Percentiles rank a stretch among this genome's conserved stretches.
phyloP scores from a whole-genome alignment of 2,113 vertebrate genomes.

The Maccullochella peelii region DNA sequence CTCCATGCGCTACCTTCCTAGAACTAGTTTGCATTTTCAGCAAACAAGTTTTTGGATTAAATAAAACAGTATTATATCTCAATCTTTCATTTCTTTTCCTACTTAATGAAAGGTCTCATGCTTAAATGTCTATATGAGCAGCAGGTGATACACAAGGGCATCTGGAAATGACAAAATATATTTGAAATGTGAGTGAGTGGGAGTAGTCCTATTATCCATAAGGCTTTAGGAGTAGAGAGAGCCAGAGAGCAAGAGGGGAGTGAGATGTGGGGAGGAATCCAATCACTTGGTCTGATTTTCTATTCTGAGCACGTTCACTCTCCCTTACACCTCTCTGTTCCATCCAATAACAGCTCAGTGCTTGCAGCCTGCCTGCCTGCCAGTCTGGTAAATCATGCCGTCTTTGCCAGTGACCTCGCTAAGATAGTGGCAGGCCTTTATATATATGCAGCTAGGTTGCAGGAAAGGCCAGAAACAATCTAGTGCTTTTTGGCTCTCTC shows the following conservation, averaged over 20 bases:
- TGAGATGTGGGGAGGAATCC: slow-evolving; percentile 77
- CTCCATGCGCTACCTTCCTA: background rate
- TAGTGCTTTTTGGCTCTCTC: slow-evolving; percentile 66
- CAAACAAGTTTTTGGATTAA: background rate
- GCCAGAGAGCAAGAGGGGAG: slow-evolving; percentile 62
- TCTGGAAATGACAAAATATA: slow-evolving; percentile 61
- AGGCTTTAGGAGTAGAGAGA: slow-evolving; percentile 58
- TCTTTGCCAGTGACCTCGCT: slow-evolving; percentile 79
- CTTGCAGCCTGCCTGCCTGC: slow-evolving; percentile 74
- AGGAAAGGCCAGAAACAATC: slow-evolving; percentile 71
- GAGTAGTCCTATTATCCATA: slow-evolving; percentile 70
- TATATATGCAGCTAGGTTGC: slow-evolving; percentile 55
- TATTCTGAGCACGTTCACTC: slow-evolving; percentile 79
- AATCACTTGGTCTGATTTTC: slow-evolving; percentile 77
- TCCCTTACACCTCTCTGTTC: slow-evolving; percentile 77
- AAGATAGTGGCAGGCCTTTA: slow-evolving; percentile 69
- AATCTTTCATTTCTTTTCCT: background rate
- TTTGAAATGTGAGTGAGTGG: slow-evolving; percentile 70
- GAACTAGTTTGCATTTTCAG: slow-evolving; percentile 8
- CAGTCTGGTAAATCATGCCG: slow-evolving; percentile 80
- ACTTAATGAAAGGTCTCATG: background rate
- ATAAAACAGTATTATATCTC: background rate
- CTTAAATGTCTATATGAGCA: slow-evolving; percentile 23
- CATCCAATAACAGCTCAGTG: slow-evolving; percentile 78
- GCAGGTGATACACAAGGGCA: slow-evolving; percentile 45